Conservation (phyloP, 2,797 vertebrate species). For the Tangara arthus region DNA sequence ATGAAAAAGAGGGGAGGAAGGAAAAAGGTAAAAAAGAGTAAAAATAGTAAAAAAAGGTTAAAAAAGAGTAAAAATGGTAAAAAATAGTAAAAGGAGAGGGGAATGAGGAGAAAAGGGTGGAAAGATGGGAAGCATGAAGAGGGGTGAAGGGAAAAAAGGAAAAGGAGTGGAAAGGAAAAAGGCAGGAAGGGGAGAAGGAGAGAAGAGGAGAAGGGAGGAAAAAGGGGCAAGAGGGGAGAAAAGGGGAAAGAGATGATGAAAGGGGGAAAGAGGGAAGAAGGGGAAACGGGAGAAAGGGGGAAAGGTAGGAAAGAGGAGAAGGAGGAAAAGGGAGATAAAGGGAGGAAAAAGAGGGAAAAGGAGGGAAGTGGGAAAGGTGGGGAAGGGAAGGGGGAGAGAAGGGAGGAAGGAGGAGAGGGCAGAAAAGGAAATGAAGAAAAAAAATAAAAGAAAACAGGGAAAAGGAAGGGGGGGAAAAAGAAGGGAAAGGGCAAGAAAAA, state of each 20-base stretch:
- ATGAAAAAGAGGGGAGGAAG: accelerated
- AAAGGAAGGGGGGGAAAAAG: neutral
- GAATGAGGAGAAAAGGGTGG: accelerated
- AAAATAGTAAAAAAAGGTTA: neutral
- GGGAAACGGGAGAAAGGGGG: accelerated
- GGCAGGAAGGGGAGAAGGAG: accelerated
- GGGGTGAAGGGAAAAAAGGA: no score
- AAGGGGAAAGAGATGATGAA: neutral
- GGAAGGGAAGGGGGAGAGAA: neutral
- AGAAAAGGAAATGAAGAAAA: neutral
- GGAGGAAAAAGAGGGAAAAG: accelerated
- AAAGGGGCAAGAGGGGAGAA: neutral
- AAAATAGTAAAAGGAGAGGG: neutral
- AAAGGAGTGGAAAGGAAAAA: neutral
- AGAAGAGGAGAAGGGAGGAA: neutral
- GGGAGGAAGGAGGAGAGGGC: accelerated
- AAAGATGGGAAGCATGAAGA: neutral
- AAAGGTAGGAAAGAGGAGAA: no score
- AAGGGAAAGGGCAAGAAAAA: neutral
- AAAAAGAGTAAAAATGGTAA: neutral
- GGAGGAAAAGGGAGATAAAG: accelerated
- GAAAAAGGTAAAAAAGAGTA: no score
- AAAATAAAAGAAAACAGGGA: neutral
- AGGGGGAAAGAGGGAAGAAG: neutral
- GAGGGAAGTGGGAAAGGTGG: neutral